A percentile compares a stretch with the other conserved stretches of the same genome.
phyloP scores from a whole-genome alignment of 2,113 vertebrate species.

The Pongo abelii region DNA sequence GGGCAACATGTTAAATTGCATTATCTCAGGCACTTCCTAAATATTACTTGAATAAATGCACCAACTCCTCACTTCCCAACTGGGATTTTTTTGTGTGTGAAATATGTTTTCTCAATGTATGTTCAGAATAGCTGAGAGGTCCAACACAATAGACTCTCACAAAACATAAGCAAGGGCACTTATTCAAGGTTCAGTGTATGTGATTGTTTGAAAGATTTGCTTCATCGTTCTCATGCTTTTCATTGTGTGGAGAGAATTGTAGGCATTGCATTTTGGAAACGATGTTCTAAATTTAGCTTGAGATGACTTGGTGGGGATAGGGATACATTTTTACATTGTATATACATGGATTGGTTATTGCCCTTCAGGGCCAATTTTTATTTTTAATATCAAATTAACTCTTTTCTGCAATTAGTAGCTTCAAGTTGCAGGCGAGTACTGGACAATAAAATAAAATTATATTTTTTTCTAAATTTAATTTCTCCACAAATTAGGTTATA shows the following conservation, averaged over 20 bases:
- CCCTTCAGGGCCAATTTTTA: conserved; percentile 26
- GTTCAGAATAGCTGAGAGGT: not conserved
- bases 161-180: not conserved
- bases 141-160: not conserved
- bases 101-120: not conserved
- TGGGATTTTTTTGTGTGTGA: not conserved
- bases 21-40: not conserved
- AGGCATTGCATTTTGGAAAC: not conserved
- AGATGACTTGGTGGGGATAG: not conserved
- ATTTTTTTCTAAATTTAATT: conserved; percentile 49
- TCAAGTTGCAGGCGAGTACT: not conserved
- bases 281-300: not conserved
- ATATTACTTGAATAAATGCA: not conserved
- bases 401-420: conserved; percentile 7
- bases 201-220: conserved; percentile 42
- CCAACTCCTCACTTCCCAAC: not conserved
- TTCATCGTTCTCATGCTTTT: not conserved
- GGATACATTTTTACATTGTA: not conserved
- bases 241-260: not conserved
- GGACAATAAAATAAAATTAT: conserved; percentile 49
- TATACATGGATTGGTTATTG: conserved; percentile 9
- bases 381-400: conserved; percentile 45
- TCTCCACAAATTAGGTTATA: conserved; percentile 39
- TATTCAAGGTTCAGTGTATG: not conserved
- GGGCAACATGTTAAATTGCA: not conserved